phyloP scores from a whole-genome alignment of 2,113 vertebrate genomes.

The Sprattus sprattus region DNA sequence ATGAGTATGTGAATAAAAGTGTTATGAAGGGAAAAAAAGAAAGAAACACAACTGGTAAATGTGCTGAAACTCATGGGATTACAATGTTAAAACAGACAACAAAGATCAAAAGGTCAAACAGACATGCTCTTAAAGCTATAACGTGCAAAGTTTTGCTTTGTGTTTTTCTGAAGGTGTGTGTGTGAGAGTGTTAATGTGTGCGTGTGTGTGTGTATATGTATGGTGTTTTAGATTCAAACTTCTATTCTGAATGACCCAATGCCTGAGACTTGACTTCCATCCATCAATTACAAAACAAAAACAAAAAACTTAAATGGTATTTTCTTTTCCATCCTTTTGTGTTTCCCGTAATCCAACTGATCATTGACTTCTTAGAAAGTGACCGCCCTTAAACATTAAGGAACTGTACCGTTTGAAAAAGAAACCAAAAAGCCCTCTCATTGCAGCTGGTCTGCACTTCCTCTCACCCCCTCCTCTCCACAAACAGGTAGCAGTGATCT shows the following conservation, averaged over 20 bases:
- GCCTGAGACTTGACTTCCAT: constrained; percentile 55
- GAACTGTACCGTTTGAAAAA: constrained; percentile 77
- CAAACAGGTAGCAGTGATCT: constrained; percentile 63
- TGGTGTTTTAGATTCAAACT: constrained; percentile 26
- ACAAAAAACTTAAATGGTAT: constrained; percentile 60
- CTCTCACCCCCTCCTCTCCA: constrained; percentile 4
- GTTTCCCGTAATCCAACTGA: constrained; percentile 40
- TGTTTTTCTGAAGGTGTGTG: constrained; percentile 56
- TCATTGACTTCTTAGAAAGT: constrained; percentile 71
- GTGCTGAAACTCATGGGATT: constrained; percentile 33
- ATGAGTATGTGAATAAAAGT: constrained; percentile 30
- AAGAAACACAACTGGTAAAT: constrained; percentile 40
- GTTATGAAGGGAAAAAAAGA: constrained; percentile 23
- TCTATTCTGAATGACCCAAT: constrained; percentile 66
- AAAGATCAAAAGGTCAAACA: constrained; percentile 71
- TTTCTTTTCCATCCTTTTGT: constrained; percentile 14
- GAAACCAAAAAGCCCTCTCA: not conserved
- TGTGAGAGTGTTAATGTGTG: not conserved
- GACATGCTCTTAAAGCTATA: constrained; percentile 87
- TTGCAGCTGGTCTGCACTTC: not conserved
- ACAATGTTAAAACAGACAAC: constrained; percentile 62
- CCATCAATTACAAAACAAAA: constrained; percentile 67
- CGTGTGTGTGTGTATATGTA: not conserved
- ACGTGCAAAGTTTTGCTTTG: constrained; percentile 84
- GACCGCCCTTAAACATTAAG: constrained; percentile 95